A percentile compares a stretch with the other conserved stretches of the same genome.
Evolutionary conservation across 92 coral and sea anemone species (phyloP).

Genomic region (Bergia sp.): DNA sequence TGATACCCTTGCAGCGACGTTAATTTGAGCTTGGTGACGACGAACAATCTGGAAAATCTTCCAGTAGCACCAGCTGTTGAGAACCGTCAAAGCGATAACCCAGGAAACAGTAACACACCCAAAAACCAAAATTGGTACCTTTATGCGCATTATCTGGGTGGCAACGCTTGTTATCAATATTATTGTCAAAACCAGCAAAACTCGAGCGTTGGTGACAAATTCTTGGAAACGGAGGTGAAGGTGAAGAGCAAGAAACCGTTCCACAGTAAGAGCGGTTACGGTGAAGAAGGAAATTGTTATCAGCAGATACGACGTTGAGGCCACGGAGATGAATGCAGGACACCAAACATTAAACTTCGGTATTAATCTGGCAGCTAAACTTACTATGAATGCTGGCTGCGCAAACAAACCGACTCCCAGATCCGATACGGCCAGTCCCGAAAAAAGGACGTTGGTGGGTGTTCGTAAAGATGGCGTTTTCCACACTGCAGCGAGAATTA

Average conservation of each 20-base stretch:
- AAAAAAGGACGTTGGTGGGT: neutral
- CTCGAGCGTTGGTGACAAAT: no score
- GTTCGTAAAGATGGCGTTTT: neutral
- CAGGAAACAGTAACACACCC: neutral
- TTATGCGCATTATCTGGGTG: neutral
- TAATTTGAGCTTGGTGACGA: conserved; percentile 1
- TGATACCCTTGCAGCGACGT: neutral
- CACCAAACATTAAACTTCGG: conserved; percentile 3
- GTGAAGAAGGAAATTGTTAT: conserved; percentile 1
- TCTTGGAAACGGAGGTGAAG: neutral
- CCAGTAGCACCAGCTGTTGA: conserved; percentile 2
- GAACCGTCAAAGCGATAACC: neutral
- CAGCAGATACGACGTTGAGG: neutral
- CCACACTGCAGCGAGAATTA: neutral
- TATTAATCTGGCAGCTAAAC: neutral
- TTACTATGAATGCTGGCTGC: neutral
- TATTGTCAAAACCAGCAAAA: neutral
- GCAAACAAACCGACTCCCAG: conserved; percentile 4
- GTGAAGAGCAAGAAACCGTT: neutral
- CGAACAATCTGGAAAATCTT: neutral
- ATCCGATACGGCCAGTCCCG: conserved; percentile 21
- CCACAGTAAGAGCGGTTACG: neutral
- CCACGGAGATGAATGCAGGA: neutral
- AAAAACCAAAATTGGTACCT: neutral
- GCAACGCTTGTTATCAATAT: neutral